Percentiles rank a stretch among this genome's conserved stretches.
phyloP scores from a whole-genome alignment of 2,113 vertebrate species.

The Myrmecophaga tridactyla region DNA sequence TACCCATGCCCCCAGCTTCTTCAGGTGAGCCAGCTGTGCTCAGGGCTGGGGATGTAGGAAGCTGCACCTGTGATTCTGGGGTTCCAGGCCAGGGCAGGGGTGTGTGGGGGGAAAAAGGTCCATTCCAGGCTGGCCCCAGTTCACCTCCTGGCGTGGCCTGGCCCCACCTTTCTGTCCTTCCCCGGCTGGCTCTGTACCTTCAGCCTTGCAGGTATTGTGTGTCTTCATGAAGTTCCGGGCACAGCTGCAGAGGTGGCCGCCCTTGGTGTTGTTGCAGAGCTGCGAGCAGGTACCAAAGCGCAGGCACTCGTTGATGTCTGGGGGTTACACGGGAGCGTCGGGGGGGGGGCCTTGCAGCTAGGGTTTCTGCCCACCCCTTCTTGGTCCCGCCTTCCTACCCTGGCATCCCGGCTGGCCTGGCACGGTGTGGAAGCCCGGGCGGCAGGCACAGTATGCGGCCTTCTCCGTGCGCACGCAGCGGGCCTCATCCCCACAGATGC shows the following conservation, averaged over 20 bases:
- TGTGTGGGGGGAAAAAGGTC: neutral
- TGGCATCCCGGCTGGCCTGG: conserved; percentile 88
- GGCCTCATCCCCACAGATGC: conserved; percentile 92
- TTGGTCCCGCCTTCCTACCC: conserved; percentile 80
- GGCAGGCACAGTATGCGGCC: conserved; percentile 92
- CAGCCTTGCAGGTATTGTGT: conserved; percentile 94
- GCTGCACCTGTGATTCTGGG: neutral
- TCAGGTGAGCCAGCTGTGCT: neutral
- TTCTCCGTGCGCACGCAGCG: conserved; percentile 88
- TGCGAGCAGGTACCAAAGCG: conserved; percentile 94
- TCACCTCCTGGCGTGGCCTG: rapidly evolving
- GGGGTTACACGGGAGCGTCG: neutral
- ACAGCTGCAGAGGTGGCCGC: conserved; percentile 94
- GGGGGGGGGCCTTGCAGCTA: rapidly evolving
- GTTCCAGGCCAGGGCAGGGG: neutral
- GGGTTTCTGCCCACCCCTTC: neutral
- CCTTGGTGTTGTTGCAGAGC: conserved; percentile 98
- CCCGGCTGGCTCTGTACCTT: conserved; percentile 80
- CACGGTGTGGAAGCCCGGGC: conserved; percentile 91
- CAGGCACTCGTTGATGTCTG: conserved; percentile 95
- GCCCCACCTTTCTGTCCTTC: rapidly evolving
- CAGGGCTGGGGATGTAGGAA: neutral
- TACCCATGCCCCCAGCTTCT: neutral
- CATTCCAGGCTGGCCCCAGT: rapidly evolving
- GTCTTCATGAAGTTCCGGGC: conserved; percentile 94